Evolutionary conservation across 2,113 vertebrate species (phyloP).

Genomic region (Falcunculus frontatus): DNA sequence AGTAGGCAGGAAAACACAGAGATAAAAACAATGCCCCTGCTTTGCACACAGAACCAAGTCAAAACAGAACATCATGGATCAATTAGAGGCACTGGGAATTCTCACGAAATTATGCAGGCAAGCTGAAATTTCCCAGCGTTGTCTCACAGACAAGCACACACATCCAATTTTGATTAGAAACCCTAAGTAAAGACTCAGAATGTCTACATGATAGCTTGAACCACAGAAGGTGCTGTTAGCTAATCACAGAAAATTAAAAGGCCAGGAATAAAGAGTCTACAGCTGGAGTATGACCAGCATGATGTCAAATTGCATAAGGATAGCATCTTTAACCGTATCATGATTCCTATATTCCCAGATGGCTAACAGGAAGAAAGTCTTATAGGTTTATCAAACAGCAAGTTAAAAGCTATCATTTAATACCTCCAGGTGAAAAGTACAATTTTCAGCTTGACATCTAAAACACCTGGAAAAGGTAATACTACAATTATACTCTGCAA

Average conservation of each 20-base stretch:
- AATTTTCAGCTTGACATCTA: slow-evolving; percentile 3
- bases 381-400: background rate
- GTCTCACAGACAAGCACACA: background rate
- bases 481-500: background rate
- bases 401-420: slow-evolving; percentile 20
- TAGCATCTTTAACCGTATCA: slow-evolving; percentile 12
- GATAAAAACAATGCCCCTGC: background rate
- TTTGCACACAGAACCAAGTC: background rate
- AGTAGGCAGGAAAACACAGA: background rate
- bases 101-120: slow-evolving; percentile 3
- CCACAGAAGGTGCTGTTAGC: slow-evolving; percentile 36
- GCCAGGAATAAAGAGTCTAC: slow-evolving; percentile 16
- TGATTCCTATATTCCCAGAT: slow-evolving; percentile 14
- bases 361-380: background rate
- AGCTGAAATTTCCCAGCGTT: slow-evolving; percentile 40
- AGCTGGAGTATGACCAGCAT: slow-evolving; percentile 12
- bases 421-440: slow-evolving; percentile 3
- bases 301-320: slow-evolving; percentile 42
- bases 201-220: background rate
- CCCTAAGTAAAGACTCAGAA: background rate
- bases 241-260: slow-evolving; percentile 53
- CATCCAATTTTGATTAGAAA: slow-evolving; percentile 47
- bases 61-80: slow-evolving; percentile 38
- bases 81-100: slow-evolving; percentile 48
- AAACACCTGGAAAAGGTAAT: background rate